These are phyloP conservation scores for Gasterosteus aculeatus DNA, from an alignment of 2,113 vertebrate species.

Conservation along the genomic window DNA sequence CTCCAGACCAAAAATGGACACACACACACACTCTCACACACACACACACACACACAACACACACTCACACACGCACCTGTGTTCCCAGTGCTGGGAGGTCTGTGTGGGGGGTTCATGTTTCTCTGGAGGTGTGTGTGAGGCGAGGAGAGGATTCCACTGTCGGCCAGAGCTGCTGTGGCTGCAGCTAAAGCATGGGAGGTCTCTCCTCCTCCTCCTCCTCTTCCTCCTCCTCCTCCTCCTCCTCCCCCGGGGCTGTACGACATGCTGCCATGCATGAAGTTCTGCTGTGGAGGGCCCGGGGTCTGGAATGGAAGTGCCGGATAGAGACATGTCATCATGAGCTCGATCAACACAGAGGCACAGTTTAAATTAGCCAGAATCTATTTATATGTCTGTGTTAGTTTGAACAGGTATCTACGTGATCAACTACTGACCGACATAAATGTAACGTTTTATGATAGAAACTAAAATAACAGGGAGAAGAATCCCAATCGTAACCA, in stretches of 20 bases:
- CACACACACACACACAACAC: background rate
- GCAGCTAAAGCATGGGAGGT: conserved; percentile 84
- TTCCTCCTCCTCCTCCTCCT: conserved; percentile 17
- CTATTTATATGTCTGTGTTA: background rate
- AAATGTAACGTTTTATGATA: background rate
- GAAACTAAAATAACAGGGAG: too few relatives aligned
- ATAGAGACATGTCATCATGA: conserved; percentile 3
- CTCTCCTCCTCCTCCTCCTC: conserved; percentile 60
- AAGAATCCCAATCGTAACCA: background rate
- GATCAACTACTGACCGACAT: background rate
- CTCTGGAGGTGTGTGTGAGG: conserved; percentile 86
- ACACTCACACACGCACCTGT: conserved; percentile 58
- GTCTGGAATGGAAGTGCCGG: conserved; percentile 74
- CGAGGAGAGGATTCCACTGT: conserved; percentile 86
- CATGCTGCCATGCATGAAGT: conserved; percentile 89
- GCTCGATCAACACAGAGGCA: background rate
- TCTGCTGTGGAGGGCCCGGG: conserved; percentile 86
- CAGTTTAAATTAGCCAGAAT: background rate
- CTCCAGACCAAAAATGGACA: background rate
- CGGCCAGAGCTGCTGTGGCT: conserved; percentile 85
- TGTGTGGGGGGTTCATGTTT: conserved; percentile 87
- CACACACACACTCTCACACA: background rate
- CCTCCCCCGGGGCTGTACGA: conserved; percentile 82
- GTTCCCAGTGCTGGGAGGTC: conserved; percentile 85
- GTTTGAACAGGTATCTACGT: background rate